Evolutionary conservation across 1,140 invertebrate species (phyloP).

Genomic region (Drosophila ambigua): DNA sequence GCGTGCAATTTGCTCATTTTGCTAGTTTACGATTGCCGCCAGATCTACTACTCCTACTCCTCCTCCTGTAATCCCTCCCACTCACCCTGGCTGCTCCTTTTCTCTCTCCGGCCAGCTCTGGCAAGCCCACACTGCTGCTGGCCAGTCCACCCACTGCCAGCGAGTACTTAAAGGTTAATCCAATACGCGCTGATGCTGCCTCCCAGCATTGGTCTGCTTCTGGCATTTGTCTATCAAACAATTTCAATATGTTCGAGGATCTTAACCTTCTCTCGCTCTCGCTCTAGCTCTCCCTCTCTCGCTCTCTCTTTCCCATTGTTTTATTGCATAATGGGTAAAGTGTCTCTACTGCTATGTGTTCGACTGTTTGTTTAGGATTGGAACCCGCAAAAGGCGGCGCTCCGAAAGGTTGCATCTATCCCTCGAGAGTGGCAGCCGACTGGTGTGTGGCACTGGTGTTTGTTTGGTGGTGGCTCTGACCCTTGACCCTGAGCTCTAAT

Average conservation of each 20-base stretch:
- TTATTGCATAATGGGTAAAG: conserved; percentile 78
- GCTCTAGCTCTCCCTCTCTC: conserved; percentile 4
- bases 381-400: conserved; percentile 12
- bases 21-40: conserved; percentile 35
- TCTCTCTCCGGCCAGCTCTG: too few species aligned
- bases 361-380: conserved; percentile 77
- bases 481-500: conserved; percentile 83
- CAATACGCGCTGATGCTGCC: conserved; percentile 7
- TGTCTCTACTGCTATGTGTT: conserved; percentile 51
- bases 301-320: conserved; percentile 37
- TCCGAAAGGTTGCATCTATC: conserved; percentile 51
- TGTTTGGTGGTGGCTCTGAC: conserved; percentile 37
- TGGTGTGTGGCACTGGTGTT: conserved; percentile 7
- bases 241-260: conserved; percentile 78
- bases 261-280: conserved; percentile 46
- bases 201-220: conserved; percentile 10
- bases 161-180: conserved; percentile 62
- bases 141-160: too few species aligned
- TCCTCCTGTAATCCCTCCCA: background rate
- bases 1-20: conserved; percentile 81
- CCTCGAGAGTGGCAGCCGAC: background rate
- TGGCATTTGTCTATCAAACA: conserved; percentile 80
- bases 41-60: background rate
- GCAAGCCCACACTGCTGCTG: too few species aligned
- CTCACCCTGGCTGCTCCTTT: conserved; percentile 9